Evolutionary conservation across 2,888 invertebrate genomes (phyloP), one percentile per base, ranked within the genome.

Genomic region (Erynnis tages): DNA sequence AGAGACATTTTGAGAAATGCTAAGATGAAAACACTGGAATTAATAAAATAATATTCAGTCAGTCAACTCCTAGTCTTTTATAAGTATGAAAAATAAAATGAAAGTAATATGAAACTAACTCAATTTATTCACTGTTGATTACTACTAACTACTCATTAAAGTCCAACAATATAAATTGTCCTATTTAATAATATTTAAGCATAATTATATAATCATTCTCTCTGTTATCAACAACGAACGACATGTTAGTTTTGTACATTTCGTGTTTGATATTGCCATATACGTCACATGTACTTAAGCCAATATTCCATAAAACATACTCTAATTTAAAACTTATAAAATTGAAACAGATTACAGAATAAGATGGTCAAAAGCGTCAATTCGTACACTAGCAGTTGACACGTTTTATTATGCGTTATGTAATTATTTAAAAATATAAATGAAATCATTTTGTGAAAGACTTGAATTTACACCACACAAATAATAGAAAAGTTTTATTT

Each of bases 171-270:
- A 71, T 72, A 71, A 67, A 70, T 76, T 76, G 69, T 73, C 70
- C 73, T 81, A 79, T 65, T 69, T 67, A 72, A 76, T 66, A 66
- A 69, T 69, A 72, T 21, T 69, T 78, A 80, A 70, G 70, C 69
- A 72, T 72, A 71, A 49, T 48, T 49, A 23, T 21, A 40, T 41
- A 40, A 45, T 48, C 37, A 40, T 37, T 40, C 44, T 53, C 48
- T 52, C 44, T 66, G 64, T 73, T 38, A 47, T 54, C 52, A 62
- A 57, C 57, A 54, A 55, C 47, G 49, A 69, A 66, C 65, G 63
- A 65, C 66, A 57, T 67, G 59, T 67, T 44, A 61, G 67, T 66
- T 79, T 81, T 76, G 76, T 76, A 80, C 79, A 76, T 75, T 67
- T 61, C 54, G 60, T 60, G 62, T 57, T 57, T 65, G 65, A 41